Evolutionary conservation across 2,113 vertebrate genomes (phyloP).

Genomic region (Oncorhynchus tshawytscha): DNA sequence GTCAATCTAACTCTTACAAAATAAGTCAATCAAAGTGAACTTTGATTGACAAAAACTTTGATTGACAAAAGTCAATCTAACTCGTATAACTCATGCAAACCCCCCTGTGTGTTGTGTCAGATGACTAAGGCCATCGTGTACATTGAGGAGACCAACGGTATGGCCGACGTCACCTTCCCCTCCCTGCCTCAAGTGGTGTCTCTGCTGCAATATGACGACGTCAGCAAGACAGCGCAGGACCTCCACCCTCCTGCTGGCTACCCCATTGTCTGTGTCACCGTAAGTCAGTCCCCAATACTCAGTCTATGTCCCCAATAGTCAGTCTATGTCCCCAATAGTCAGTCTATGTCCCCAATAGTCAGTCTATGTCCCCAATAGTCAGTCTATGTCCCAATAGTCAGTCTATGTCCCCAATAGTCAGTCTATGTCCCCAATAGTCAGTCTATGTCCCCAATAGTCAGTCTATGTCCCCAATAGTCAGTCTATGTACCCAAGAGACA

Average conservation of each 20-base stretch:
- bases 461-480: neutral
- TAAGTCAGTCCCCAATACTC: conserved; percentile 64
- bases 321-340: too few relatives aligned
- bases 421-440: neutral
- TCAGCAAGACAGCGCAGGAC: conserved; percentile 64
- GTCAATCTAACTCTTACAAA: too few relatives aligned
- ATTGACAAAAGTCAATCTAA: too few relatives aligned
- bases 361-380: accelerated
- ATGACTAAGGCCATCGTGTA: conserved; percentile 87
- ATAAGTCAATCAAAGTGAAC: too few relatives aligned
- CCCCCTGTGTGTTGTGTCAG: conserved; percentile 55
- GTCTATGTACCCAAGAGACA: neutral
- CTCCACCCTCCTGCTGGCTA: conserved; percentile 83
- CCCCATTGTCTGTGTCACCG: conserved; percentile 90
- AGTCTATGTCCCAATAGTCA: conserved; percentile 52
- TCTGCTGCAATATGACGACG: conserved; percentile 85
- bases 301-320: too few relatives aligned
- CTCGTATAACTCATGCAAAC: too few relatives aligned
- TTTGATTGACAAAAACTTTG: too few relatives aligned
- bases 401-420: conserved; percentile 73
- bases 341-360: too few relatives aligned
- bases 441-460: conserved; percentile 89
- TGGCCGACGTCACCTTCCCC: conserved; percentile 95
- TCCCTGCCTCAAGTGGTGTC: conserved; percentile 87
- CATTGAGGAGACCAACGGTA: conserved; percentile 88